These are phyloP conservation scores for Mesochorus sp. DNA, from an alignment of 2,888 invertebrate species.

Conservation along the genomic window DNA sequence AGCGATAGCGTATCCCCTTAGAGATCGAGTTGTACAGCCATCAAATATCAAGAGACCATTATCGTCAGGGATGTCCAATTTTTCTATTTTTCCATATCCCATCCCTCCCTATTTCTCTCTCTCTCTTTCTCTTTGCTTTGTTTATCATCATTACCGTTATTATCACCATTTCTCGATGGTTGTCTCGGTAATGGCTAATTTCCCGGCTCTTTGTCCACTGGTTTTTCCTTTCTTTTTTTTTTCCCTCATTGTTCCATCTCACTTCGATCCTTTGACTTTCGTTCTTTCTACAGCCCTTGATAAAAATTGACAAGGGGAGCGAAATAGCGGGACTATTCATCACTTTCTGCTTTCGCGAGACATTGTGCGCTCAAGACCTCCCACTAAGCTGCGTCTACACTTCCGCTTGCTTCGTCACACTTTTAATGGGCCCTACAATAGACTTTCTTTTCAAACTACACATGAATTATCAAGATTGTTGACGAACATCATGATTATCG, in stretches of 20 bases:
- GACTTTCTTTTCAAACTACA: neutral
- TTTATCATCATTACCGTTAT: constrained; percentile 47
- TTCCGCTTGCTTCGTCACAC: constrained; percentile 21
- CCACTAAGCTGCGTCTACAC: constrained; percentile 3
- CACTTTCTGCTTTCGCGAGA: constrained; percentile 25
- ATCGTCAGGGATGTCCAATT: constrained; percentile 63
- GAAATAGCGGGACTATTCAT: constrained; percentile 1
- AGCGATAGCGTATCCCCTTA: neutral
- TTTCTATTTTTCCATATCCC: constrained; percentile 60
- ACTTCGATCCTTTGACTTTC: constrained; percentile 23
- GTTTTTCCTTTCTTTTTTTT: constrained; percentile 5
- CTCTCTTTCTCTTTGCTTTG: neutral
- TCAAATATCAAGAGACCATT: constrained; percentile 72
- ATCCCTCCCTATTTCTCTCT: constrained; percentile 33
- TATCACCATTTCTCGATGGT: constrained; percentile 50
- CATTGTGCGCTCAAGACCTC: constrained; percentile 39
- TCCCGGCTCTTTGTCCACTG: constrained; percentile 26
- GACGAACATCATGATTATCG: constrained; percentile 21
- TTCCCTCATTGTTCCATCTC: constrained; percentile 26
- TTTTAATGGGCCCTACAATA: neutral
- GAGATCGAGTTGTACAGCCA: constrained; percentile 18
- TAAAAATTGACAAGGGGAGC: constrained; percentile 40
- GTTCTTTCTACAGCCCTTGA: constrained; percentile 14
- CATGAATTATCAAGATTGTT: constrained; percentile 32
- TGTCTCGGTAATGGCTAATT: constrained; percentile 34